A percentile compares a stretch with the other conserved stretches of the same genome.
Evolutionary conservation across 1,140 invertebrate species (phyloP).

Genomic region (Drosophila tani): DNA sequence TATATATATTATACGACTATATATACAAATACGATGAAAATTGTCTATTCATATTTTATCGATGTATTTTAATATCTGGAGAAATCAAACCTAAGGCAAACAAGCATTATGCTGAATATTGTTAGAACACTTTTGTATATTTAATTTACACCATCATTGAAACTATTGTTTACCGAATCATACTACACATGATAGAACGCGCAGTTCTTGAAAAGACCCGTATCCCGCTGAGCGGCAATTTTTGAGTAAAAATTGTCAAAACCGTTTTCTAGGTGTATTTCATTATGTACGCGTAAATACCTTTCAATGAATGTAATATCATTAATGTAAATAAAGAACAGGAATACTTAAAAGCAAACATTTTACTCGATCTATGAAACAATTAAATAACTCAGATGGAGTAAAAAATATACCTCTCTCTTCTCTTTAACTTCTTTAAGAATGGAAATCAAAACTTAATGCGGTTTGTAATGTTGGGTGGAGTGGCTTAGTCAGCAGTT

Average conservation of each 20-base stretch:
- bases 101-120: conserved; percentile 43
- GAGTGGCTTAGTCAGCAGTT: not conserved
- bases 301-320: conserved; percentile 57
- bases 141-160: conserved; percentile 82
- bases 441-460: not conserved
- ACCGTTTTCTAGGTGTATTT: conserved; percentile 33
- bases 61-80: conserved; percentile 60
- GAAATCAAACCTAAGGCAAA: conserved; percentile 27
- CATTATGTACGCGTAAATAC: conserved; percentile 47
- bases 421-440: not conserved
- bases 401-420: conserved; percentile 36
- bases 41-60: conserved; percentile 67
- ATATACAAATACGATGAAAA: conserved; percentile 51
- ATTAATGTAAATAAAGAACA: conserved; percentile 76
- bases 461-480: not conserved
- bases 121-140: conserved; percentile 67
- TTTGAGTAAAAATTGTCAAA: conserved; percentile 48
- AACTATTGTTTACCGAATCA: conserved; percentile 49
- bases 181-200: conserved; percentile 27
- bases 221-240: conserved; percentile 43
- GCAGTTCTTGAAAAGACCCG: conserved; percentile 22
- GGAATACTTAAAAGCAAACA: conserved; percentile 55
- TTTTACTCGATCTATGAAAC: conserved; percentile 70
- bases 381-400: conserved; percentile 73
- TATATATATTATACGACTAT: conserved; percentile 59